Percentiles rank a stretch among this genome's conserved stretches.
Evolutionary conservation across 2,888 invertebrate species (phyloP).

Genomic region (Lasioglossum malachurum): DNA sequence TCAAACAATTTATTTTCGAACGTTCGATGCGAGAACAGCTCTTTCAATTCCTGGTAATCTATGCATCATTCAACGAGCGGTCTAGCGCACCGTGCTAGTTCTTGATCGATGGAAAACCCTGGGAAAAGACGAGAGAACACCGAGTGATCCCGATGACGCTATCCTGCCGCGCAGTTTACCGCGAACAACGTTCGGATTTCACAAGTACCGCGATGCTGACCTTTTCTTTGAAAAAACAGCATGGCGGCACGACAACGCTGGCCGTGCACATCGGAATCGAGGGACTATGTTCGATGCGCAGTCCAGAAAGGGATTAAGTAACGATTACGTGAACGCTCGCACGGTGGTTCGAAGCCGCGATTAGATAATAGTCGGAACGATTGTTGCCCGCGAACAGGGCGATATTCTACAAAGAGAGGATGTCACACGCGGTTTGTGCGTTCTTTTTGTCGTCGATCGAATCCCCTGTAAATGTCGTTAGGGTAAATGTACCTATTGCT

Average conservation of each 20-base stretch:
- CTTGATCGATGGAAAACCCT: background rate
- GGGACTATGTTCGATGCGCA: background rate
- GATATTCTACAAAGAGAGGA: background rate
- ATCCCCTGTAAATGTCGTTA: background rate
- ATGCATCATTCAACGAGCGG: background rate
- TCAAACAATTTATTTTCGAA: background rate
- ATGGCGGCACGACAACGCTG: background rate
- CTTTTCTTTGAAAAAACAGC: slow-evolving; percentile 21
- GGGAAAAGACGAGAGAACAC: background rate
- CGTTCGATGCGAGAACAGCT: background rate
- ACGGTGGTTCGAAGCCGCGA: background rate
- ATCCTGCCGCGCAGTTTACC: slow-evolving; percentile 15
- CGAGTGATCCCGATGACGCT: slow-evolving; percentile 5
- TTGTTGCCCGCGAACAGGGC: background rate
- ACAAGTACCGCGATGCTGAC: slow-evolving; percentile 3
- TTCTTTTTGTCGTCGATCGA: background rate
- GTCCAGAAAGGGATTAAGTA: background rate
- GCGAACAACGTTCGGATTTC: slow-evolving; percentile 19
- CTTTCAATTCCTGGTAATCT: background rate
- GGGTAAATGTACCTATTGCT: too few species aligned
- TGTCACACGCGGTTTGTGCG: background rate
- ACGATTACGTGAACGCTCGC: slow-evolving; percentile 1
- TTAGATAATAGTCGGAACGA: slow-evolving; percentile 12
- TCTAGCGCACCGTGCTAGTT: background rate
- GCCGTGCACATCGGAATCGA: background rate